Percentiles rank a stretch among this genome's conserved stretches.
Evolutionary conservation across 2,797 vertebrate species (phyloP).

Genomic region (Coregonus ussuriensis): DNA sequence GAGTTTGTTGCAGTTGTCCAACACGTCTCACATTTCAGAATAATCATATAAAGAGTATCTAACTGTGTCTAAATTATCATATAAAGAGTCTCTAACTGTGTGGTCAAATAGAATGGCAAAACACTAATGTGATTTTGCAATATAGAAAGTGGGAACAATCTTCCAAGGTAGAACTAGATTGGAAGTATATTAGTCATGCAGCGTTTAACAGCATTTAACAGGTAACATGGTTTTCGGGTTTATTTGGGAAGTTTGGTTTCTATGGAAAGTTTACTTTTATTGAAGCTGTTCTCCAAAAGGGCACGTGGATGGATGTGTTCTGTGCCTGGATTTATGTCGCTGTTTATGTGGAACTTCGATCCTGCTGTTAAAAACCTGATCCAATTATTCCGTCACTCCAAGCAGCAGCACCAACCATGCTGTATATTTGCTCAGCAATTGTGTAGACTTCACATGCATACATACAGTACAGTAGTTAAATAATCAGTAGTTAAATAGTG

Average conservation of each 20-base stretch:
- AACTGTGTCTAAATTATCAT: too few relatives aligned
- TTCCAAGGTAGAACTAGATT: not conserved
- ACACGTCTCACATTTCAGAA: not conserved
- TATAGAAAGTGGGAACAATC: not conserved
- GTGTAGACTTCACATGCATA: not conserved
- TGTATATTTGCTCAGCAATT: not conserved
- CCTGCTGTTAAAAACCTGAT: slow-evolving; percentile 25
- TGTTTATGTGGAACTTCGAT: slow-evolving; percentile 33
- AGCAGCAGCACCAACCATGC: not conserved
- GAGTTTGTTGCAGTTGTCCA: not conserved
- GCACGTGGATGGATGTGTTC: slow-evolving; percentile 15
- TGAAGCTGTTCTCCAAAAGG: slow-evolving; percentile 23
- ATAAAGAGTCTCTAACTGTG: not conserved
- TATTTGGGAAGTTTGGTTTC: slow-evolving; percentile 24
- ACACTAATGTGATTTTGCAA: not conserved
- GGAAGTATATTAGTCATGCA: not conserved
- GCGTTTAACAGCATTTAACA: slow-evolving; percentile 17
- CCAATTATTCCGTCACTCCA: slow-evolving; percentile 10
- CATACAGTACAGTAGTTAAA: not conserved
- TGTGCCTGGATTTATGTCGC: slow-evolving; percentile 36
- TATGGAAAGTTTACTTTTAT: slow-evolving; percentile 32
- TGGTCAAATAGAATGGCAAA: slow-evolving; percentile 7
- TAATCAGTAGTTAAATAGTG: too few relatives aligned
- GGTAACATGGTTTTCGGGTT: slow-evolving; percentile 12
- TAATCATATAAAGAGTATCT: not conserved